Percentiles rank a stretch among this genome's conserved stretches.
These are phyloP conservation scores for Smutsia temminckii DNA, from an alignment of 2,797 vertebrate genomes.

Conservation along the genomic window DNA sequence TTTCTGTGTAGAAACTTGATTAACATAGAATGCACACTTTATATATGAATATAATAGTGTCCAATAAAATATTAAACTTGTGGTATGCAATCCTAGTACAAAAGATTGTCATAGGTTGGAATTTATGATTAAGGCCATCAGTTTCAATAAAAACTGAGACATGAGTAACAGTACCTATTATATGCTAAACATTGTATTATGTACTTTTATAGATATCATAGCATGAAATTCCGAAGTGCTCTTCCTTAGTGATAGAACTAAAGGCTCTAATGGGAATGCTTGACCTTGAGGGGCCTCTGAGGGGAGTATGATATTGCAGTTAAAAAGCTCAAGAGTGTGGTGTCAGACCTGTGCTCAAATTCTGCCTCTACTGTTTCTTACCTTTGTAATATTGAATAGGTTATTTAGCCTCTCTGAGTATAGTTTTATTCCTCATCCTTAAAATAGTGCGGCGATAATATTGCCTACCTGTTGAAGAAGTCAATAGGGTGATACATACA, in stretches of 20 bases:
- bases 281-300: neutral
- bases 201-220: neutral
- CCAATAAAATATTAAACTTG: neutral
- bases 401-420: neutral
- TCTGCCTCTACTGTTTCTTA: neutral
- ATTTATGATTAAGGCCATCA: neutral
- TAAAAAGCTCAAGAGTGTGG: neutral
- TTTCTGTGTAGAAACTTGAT: neutral
- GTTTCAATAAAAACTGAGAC: neutral
- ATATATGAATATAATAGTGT: neutral
- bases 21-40: neutral
- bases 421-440: conserved; percentile 1
- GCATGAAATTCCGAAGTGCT: neutral
- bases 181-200: neutral
- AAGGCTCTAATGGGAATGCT: neutral
- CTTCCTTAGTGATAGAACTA: neutral
- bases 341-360: neutral
- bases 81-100: neutral
- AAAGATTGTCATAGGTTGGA: neutral
- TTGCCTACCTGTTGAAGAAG: conserved; percentile 1
- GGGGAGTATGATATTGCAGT: fast-evolving
- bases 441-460: neutral
- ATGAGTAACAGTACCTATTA: neutral
- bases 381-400: neutral
- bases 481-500: neutral